Base-by-base conservation (phyloP, 2,113 vertebrate species). In the rat (Rattus norvegicus) region DNA sequence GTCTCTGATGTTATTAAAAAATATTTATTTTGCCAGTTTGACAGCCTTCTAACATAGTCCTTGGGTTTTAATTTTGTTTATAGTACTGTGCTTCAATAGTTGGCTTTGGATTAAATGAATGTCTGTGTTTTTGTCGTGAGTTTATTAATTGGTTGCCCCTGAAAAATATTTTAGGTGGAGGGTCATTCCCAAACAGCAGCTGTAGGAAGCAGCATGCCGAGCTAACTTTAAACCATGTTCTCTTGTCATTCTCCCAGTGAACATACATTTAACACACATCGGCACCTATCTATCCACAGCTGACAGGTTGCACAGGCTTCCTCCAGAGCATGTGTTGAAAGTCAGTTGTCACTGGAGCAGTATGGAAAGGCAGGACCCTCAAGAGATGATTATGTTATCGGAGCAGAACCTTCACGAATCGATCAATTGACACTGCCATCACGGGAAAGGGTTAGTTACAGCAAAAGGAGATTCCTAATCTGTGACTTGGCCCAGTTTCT, bases 1-100 rank as follows among this genome's bases (percentile, higher is more conserved):
- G 83, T 70, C 88, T 92, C 88, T 89, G 76, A 86, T 92, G 86
- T 92, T 96, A 95, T 94, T 96, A 96, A 92, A 69, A 97, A 96
- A 96, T 97, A 96, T 89, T 95, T 77, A 92, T 91, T 94, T 97
- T 90, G 59, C 26, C 89, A 87, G 69, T 85, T 69, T 84, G 79
- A 87, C 69, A 96, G 22, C 28, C 83, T 90, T 95, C 69, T 95
- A 59, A 59, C 39, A 36, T 69, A 80, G n/a, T 80, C 24, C 33
- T 91, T 54, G 76, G 54, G 49, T 97, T 65, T 95, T 95, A 69
- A 52, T 93, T 70, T 7, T 97, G 90, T 97, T 98, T 93, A 93
- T 56, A 92, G 61, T 84, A n/a, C 52, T 77, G 56, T 7, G 76
- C 88, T 96, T 80, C 54, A 95, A 91, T 75, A 95, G 26, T 81